Conservation (phyloP, 2,888 invertebrate genomes). For the Eupithecia pulchellata region DNA sequence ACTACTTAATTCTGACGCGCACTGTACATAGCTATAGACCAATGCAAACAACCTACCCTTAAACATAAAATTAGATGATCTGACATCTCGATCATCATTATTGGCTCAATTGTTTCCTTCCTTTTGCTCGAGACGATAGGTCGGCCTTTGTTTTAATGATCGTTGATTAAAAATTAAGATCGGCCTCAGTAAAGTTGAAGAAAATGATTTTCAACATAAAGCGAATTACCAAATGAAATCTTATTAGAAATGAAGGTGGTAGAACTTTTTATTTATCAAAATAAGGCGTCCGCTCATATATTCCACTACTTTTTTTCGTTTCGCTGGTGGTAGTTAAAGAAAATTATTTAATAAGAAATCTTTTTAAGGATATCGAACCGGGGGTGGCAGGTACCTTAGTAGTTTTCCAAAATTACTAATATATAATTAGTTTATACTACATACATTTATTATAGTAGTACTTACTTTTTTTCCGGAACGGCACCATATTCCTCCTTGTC, state of each 20-base stretch:
- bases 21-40: too few species aligned
- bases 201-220: neutral
- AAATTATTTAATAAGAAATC: neutral
- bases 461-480: conserved; percentile 35
- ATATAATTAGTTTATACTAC: neutral
- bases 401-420: neutral
- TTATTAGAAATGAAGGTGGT: neutral
- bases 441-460: neutral
- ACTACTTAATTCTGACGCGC: too few species aligned
- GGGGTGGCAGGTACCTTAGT: neutral
- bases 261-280: neutral
- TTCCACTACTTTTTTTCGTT: neutral
- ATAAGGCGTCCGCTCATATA: neutral
- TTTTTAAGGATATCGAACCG: neutral
- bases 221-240: neutral
- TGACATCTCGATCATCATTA: neutral
- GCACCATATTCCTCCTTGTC: conserved; percentile 72
- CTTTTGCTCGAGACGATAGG: conserved; percentile 44
- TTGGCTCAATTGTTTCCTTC: conserved; percentile 79
- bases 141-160: conserved; percentile 1
- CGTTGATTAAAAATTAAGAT: neutral
- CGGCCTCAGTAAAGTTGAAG: neutral
- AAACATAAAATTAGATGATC: neutral
- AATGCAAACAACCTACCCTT: too few species aligned
- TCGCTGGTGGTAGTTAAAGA: neutral